Base-by-base conservation (phyloP, 2,888 invertebrate genomes). In the Amblyjoppa fuscipennis region DNA sequence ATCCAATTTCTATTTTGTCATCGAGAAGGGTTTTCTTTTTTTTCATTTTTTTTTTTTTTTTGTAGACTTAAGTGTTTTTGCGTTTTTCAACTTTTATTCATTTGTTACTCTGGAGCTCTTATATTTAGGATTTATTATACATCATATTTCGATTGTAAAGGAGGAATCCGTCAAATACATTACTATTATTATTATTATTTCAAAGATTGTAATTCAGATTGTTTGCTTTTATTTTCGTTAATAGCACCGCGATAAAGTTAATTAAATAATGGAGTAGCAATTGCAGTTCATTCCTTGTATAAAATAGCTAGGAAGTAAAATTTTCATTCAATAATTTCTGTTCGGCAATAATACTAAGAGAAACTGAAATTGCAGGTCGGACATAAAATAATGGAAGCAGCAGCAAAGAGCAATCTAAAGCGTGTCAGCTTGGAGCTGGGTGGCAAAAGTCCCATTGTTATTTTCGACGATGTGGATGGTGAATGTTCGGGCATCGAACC, bases 361-460 rank as follows among this genome's bases (percentile, higher is more conserved):
- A 68, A 76, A 51, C 16, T 59, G 64, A 25, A 70, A 31, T 66
- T 77, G 6, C 38, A 93, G 88, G 94, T 96, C 77, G 96, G 96
- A 5, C 95, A 95, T 88, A 71, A 95, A 3, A 95, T 96, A 70
- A 94, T 95, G 93, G 93, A 94, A 88, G 95, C 95, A 11, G 94
- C 96, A 34, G 96, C 95, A 0, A 93, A 94, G 53, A 94, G 94
- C 28, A 96, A 96, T 91, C 91, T 96, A 85, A 96, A 96, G 90
- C 93, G 95, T 81, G 95, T 96, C 3, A 95, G 95, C 3, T 92
- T 96, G 80, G 96, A 96, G 91, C 93, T 96, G 59, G 96, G 96
- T 61, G 96, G 96, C 34, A 96, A 96, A 90, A 96, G 96, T 88
- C 96, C 96, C 0, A 94, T 95, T 87, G 95, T 96, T 80, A 93